phyloP scores from a whole-genome alignment of 2,113 vertebrate genomes.

The Lucifuga dentata region DNA sequence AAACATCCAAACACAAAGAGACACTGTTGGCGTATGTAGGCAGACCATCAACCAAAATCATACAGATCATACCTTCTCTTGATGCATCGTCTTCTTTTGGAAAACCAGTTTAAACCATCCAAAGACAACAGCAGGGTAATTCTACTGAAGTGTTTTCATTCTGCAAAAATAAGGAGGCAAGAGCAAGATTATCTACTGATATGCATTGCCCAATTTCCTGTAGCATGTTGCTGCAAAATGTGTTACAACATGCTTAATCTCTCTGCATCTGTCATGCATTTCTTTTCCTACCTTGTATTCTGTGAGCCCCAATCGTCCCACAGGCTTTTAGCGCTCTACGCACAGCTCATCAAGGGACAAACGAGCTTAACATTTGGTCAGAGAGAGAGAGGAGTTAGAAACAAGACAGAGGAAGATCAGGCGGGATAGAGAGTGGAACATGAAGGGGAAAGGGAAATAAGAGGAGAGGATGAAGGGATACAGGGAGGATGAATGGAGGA shows the following conservation, averaged over 20 bases:
- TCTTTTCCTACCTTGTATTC: constrained; percentile 85
- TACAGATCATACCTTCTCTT: constrained; percentile 81
- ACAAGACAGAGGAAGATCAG: constrained; percentile 11
- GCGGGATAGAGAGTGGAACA: neutral
- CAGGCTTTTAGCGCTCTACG: neutral
- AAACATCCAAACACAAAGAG: constrained; percentile 17
- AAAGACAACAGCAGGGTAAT: constrained; percentile 82
- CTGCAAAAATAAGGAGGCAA: constrained; percentile 71
- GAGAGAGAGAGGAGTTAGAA: constrained; percentile 31
- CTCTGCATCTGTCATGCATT: constrained; percentile 16
- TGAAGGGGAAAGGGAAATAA: neutral
- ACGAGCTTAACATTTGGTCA: constrained; percentile 14
- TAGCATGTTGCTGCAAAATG: constrained; percentile 52
- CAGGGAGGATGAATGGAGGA: neutral
- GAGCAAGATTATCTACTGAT: constrained; percentile 8
- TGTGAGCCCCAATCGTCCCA: constrained; percentile 79
- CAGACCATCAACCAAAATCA: neutral
- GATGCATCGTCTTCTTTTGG: constrained; percentile 79
- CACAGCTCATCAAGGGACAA: constrained; percentile 12
- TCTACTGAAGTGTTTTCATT: constrained; percentile 85
- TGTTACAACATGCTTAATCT: constrained; percentile 32
- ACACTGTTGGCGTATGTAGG: constrained; percentile 63
- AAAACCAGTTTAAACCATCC: constrained; percentile 85
- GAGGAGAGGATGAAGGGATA: constrained; percentile 3
- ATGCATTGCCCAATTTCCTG: constrained; percentile 21